These are phyloP conservation scores for Drosophila nigricruria DNA, from an alignment of 2,888 invertebrate genomes.

Conservation along the genomic window DNA sequence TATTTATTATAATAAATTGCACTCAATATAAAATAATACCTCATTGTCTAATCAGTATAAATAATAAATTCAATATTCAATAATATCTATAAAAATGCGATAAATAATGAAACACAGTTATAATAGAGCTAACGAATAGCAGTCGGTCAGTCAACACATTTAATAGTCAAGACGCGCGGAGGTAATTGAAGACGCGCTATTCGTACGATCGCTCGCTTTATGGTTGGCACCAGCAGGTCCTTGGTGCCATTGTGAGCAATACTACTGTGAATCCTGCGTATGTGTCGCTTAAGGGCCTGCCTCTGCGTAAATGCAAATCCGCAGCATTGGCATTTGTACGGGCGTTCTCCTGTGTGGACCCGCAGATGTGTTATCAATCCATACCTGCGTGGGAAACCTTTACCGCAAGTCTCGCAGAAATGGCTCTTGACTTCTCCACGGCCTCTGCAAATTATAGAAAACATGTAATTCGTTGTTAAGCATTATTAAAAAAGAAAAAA, in stretches of 20 bases:
- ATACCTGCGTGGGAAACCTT: slow-evolving; percentile 29
- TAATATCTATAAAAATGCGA: not conserved
- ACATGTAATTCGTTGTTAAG: not conserved
- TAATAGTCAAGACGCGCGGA: not conserved
- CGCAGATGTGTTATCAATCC: slow-evolving; percentile 27
- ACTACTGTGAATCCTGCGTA: slow-evolving; percentile 26
- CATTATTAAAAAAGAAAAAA: not conserved
- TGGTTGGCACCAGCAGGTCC: slow-evolving; percentile 13
- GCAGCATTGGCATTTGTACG: slow-evolving; percentile 32
- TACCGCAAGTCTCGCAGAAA: slow-evolving; percentile 33
- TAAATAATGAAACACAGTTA: slow-evolving; percentile 1
- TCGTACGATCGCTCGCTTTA: slow-evolving; percentile 45
- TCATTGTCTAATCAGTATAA: not conserved
- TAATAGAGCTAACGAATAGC: not conserved
- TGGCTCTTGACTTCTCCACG: not conserved
- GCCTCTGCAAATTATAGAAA: not conserved
- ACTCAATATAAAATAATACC: not conserved
- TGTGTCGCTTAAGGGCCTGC: slow-evolving; percentile 41
- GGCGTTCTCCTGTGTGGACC: slow-evolving; percentile 41
- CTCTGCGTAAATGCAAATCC: slow-evolving; percentile 40
- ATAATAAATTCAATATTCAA: not conserved
- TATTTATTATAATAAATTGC: not conserved
- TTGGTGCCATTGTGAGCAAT: slow-evolving; percentile 2
- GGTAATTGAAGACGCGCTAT: slow-evolving; percentile 46
- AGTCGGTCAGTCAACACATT: slow-evolving; percentile 35